phyloP scores from a whole-genome alignment of 2,888 invertebrate species.

The Pardosa pseudoannulata region DNA sequence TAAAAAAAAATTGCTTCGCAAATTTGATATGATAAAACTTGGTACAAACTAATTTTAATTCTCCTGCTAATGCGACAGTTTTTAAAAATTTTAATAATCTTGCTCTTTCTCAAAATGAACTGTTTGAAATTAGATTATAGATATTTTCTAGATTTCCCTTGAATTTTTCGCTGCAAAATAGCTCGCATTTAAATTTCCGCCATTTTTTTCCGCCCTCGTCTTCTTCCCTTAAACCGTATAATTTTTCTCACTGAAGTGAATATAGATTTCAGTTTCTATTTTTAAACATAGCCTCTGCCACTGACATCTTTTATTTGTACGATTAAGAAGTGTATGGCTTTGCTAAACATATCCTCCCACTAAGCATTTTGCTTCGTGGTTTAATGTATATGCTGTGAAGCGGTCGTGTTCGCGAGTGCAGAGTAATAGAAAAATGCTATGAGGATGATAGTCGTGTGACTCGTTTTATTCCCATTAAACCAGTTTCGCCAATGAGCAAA shows the following conservation, averaged over 20 bases:
- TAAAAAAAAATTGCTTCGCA: too few species aligned
- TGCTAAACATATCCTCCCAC: slow-evolving; percentile 52
- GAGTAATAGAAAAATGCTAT: slow-evolving; percentile 57
- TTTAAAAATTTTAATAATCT: too few species aligned
- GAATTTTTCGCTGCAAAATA: neutral
- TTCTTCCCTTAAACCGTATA: slow-evolving; percentile 12
- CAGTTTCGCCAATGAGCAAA: slow-evolving; percentile 45
- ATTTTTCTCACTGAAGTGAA: slow-evolving; percentile 27
- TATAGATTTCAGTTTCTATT: slow-evolving; percentile 64
- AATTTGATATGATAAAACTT: too few species aligned
- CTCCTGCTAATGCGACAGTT: too few species aligned
- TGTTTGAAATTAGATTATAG: too few species aligned
- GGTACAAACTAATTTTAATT: too few species aligned
- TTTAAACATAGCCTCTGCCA: slow-evolving; percentile 59
- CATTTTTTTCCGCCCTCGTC: neutral
- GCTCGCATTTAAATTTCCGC: neutral
- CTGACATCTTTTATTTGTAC: slow-evolving; percentile 63
- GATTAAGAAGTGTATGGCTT: slow-evolving; percentile 58
- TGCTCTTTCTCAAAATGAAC: too few species aligned
- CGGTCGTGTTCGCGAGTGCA: slow-evolving; percentile 61
- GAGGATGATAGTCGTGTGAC: slow-evolving; percentile 60
- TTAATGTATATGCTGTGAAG: slow-evolving; percentile 28
- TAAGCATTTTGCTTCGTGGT: slow-evolving; percentile 49
- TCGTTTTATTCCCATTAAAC: slow-evolving; percentile 44
- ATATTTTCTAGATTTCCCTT: too few species aligned